Percentiles rank a stretch among this genome's conserved stretches.
Conservation (phyloP, 2,797 vertebrate genomes). For the Lycodopsis pacificus region DNA sequence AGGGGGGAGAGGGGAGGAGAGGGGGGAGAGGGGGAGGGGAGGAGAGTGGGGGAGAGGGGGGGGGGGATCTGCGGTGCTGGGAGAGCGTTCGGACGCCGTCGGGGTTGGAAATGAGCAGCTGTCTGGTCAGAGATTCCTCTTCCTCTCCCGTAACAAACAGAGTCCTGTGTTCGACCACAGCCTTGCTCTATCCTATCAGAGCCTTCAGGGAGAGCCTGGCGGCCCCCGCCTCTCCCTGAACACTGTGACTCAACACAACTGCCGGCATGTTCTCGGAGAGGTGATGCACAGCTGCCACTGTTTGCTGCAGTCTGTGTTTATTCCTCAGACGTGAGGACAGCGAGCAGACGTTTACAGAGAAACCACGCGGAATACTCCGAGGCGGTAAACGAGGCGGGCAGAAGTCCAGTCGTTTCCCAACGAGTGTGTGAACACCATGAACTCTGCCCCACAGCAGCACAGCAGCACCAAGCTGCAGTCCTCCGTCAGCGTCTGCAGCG, state of each 20-base stretch:
- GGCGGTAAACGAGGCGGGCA: neutral
- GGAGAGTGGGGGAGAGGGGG: too few relatives aligned
- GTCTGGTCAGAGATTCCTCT: conserved; percentile 65
- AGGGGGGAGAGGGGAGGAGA: too few relatives aligned
- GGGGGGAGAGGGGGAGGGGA: neutral
- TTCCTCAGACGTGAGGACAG: neutral
- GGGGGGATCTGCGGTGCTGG: neutral
- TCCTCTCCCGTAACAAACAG: conserved; percentile 72
- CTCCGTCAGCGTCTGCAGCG: neutral
- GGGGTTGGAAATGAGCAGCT: conserved; percentile 75
- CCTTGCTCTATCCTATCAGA: conserved; percentile 6
- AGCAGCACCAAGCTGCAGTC: conserved; percentile 50
- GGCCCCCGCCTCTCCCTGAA: conserved; percentile 1
- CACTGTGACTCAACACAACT: conserved; percentile 40
- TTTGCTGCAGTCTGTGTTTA: neutral
- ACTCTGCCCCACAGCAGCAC: conserved; percentile 36
- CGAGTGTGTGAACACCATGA: conserved; percentile 1
- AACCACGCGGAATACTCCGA: neutral
- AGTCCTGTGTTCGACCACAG: conserved; percentile 60
- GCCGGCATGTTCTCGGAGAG: conserved; percentile 24
- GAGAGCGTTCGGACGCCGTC: conserved; percentile 39
- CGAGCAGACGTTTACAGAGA: neutral
- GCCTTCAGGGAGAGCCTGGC: conserved; percentile 34
- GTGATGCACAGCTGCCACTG: neutral
- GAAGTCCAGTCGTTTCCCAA: conserved; percentile 14